Percentiles rank a stretch among this genome's conserved stretches.
phyloP scores from a whole-genome alignment of 2,113 vertebrate genomes.

The Seriola aureovittata region DNA sequence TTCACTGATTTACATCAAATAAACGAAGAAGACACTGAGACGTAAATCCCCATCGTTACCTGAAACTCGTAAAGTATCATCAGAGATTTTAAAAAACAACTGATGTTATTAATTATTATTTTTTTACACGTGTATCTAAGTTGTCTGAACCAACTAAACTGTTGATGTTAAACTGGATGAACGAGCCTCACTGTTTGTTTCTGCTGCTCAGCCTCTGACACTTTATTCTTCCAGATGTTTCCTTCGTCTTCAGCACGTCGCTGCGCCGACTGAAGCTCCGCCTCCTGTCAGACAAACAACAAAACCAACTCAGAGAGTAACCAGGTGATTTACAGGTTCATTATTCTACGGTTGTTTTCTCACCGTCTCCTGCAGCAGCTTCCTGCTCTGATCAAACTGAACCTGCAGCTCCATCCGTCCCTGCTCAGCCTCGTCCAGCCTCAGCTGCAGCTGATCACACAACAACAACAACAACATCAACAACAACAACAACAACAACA shows the following conservation, averaged over 20 bases:
- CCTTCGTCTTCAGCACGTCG: slow-evolving; percentile 1
- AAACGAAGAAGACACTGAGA: too few relatives aligned
- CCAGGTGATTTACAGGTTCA: too few relatives aligned
- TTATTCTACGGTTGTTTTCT: not conserved
- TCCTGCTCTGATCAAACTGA: not conserved
- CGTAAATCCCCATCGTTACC: too few relatives aligned
- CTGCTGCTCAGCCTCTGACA: slow-evolving; percentile 11
- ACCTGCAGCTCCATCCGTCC: not conserved
- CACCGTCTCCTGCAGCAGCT: slow-evolving; percentile 29
- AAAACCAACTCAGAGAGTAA: too few relatives aligned
- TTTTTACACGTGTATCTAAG: too few relatives aligned
- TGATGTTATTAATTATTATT: too few relatives aligned
- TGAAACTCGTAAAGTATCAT: too few relatives aligned
- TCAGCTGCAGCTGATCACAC: slow-evolving; percentile 1
- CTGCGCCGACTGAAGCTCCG: slow-evolving; percentile 12
- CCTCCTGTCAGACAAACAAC: slow-evolving; percentile 17
- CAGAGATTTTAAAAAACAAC: too few relatives aligned
- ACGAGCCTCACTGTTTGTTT: not conserved
- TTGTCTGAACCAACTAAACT: too few relatives aligned
- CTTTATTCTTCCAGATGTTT: slow-evolving; percentile 10
- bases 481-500: too few relatives aligned
- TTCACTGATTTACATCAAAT: too few relatives aligned
- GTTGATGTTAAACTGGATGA: not conserved
- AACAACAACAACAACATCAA: not conserved
- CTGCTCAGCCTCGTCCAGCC: not conserved